Conservation (phyloP, 1,140 invertebrate genomes). For the Drosophila mauritiana region DNA sequence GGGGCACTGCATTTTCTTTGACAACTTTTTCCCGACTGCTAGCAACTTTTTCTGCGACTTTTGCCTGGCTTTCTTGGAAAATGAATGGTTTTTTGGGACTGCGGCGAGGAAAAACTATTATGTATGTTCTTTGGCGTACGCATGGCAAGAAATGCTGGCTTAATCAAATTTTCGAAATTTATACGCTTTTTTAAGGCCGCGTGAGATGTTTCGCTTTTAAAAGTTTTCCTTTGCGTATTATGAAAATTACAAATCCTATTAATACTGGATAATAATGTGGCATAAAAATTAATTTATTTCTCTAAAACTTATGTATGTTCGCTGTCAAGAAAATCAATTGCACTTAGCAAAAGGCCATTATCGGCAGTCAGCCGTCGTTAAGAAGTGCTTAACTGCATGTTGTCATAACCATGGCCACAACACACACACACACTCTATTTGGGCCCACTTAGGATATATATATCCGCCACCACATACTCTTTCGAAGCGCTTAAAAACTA, state of each 20-base stretch:
- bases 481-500: constrained; percentile 75
- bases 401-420: constrained; percentile 64
- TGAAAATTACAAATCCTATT: background rate
- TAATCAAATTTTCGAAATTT: constrained; percentile 55
- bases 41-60: constrained; percentile 24
- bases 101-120: constrained; percentile 28
- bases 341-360: constrained; percentile 61
- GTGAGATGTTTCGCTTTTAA: background rate
- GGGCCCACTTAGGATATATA: constrained; percentile 36
- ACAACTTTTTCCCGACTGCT: constrained; percentile 60
- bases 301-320: constrained; percentile 38
- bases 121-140: constrained; percentile 42
- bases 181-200: constrained; percentile 13
- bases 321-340: constrained; percentile 74
- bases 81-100: constrained; percentile 38
- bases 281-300: background rate
- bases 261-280: too few species aligned
- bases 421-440: constrained; percentile 20
- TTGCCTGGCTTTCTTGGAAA: constrained; percentile 28
- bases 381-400: constrained; percentile 78
- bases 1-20: constrained; percentile 45
- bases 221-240: background rate
- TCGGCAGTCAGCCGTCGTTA: constrained; percentile 74
- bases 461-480: constrained; percentile 37
- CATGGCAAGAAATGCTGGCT: constrained; percentile 35